phyloP scores from a whole-genome alignment of 2,888 invertebrate species.

The Crioceris asparagi region DNA sequence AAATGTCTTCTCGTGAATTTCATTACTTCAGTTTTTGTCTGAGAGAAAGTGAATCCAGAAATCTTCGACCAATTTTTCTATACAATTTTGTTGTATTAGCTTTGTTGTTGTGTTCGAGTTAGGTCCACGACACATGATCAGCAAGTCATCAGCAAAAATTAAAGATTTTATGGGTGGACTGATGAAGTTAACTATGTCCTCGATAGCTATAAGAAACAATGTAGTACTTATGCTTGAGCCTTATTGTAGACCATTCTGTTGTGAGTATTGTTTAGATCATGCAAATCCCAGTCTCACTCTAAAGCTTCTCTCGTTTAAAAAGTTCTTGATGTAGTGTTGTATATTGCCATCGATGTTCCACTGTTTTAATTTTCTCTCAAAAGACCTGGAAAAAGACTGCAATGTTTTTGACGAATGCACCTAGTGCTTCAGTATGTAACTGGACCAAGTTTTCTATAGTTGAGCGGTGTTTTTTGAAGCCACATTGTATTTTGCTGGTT shows the following conservation, averaged over 20 bases:
- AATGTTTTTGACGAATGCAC: constrained; percentile 2
- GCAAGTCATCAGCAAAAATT: constrained; percentile 5
- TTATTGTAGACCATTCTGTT: constrained; percentile 2
- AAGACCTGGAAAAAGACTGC: constrained; percentile 4
- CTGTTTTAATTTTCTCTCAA: not conserved
- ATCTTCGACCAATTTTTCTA: not conserved
- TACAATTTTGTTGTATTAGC: not conserved
- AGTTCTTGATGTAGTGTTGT: not conserved
- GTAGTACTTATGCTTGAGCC: constrained; percentile 1
- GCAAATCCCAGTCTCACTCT: not conserved
- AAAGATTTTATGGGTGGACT: not conserved
- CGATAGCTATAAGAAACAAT: constrained; percentile 3
- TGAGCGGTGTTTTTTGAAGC: not conserved
- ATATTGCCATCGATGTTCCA: constrained; percentile 1
- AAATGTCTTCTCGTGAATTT: not conserved
- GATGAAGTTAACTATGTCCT: not conserved
- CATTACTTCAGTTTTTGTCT: not conserved
- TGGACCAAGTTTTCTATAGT: constrained; percentile 2
- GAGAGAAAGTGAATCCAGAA: not conserved
- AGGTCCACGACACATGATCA: not conserved
- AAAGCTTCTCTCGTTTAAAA: constrained; percentile 1
- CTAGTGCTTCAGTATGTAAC: not conserved
- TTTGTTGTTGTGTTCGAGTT: constrained; percentile 1
- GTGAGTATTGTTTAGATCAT: not conserved
- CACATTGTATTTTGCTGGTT: not conserved